Conservation (phyloP, 2,797 vertebrate genomes). For the Anolis apletophallus region DNA sequence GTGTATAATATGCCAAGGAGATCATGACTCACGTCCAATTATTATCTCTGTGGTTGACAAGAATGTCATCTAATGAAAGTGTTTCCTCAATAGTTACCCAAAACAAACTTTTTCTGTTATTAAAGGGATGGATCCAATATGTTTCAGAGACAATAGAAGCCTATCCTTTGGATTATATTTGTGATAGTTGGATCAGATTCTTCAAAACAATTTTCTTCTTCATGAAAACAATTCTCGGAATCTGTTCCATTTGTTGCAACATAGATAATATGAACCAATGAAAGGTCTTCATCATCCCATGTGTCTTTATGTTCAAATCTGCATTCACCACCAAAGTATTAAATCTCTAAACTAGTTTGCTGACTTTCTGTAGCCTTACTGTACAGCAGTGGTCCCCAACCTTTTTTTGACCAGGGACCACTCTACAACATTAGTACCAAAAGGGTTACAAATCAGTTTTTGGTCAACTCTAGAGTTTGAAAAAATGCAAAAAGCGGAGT, state of each 20-base stretch:
- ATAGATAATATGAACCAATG: neutral
- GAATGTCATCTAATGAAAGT: conserved; percentile 26
- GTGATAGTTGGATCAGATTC: neutral
- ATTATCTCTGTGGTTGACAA: conserved; percentile 43
- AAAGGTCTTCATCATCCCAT: neutral
- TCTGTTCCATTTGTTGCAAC: conserved; percentile 14
- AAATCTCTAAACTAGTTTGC: neutral
- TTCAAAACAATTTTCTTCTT: neutral
- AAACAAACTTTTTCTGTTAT: neutral
- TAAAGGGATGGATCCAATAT: conserved; percentile 15
- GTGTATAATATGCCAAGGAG: conserved; percentile 11
- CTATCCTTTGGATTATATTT: neutral
- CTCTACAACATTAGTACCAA: too few species aligned
- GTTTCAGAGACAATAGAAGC: neutral
- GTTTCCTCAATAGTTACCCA: conserved; percentile 43
- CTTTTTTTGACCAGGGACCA: too few species aligned
- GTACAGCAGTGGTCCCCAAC: too few species aligned
- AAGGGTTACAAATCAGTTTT: too few species aligned
- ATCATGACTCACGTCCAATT: conserved; percentile 26
- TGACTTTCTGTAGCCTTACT: neutral
- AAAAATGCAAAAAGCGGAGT: too few species aligned
- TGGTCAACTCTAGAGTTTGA: too few species aligned
- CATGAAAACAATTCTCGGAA: conserved; percentile 8
- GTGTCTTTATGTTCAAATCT: neutral
- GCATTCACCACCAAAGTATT: neutral